Conservation (phyloP, 2,888 invertebrate genomes). For the Hemaris fuciformis region DNA sequence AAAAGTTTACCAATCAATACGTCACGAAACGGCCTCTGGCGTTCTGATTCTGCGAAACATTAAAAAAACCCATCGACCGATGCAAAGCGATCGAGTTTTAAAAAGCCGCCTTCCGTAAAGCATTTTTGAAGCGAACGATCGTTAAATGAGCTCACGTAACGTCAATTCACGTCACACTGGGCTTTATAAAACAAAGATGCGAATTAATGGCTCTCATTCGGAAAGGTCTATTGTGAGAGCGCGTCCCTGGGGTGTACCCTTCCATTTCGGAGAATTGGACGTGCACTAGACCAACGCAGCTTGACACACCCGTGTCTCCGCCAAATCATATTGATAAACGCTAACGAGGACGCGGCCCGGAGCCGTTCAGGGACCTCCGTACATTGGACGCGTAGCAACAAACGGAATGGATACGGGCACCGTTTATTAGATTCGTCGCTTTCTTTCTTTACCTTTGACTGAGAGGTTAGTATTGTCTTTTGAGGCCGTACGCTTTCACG, state of each 20-base stretch:
- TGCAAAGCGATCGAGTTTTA: not conserved
- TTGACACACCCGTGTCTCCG: conserved; percentile 49
- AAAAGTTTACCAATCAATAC: not conserved
- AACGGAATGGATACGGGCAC: conserved; percentile 72
- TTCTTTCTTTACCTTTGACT: conserved; percentile 77
- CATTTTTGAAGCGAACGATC: conserved; percentile 59
- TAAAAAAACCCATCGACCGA: not conserved
- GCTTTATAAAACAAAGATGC: conserved; percentile 79
- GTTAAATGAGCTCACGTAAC: conserved; percentile 67
- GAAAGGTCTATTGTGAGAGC: conserved; percentile 75
- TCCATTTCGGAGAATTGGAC: conserved; percentile 78
- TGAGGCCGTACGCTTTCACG: conserved; percentile 61
- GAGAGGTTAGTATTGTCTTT: conserved; percentile 72
- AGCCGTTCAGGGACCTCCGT: conserved; percentile 51
- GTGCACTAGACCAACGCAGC: conserved; percentile 59
- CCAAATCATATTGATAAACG: conserved; percentile 53
- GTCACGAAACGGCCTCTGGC: not conserved
- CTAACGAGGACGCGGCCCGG: conserved; percentile 45
- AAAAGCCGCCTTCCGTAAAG: conserved; percentile 25
- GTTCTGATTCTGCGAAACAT: not conserved
- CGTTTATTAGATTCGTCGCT: conserved; percentile 78
- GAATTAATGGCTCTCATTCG: conserved; percentile 78
- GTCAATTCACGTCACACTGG: conserved; percentile 72
- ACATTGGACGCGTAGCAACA: conserved; percentile 63
- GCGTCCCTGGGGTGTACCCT: conserved; percentile 72